Evolutionary conservation across 2,888 invertebrate species (phyloP).

Genomic region (Hybos culiciformis): DNA sequence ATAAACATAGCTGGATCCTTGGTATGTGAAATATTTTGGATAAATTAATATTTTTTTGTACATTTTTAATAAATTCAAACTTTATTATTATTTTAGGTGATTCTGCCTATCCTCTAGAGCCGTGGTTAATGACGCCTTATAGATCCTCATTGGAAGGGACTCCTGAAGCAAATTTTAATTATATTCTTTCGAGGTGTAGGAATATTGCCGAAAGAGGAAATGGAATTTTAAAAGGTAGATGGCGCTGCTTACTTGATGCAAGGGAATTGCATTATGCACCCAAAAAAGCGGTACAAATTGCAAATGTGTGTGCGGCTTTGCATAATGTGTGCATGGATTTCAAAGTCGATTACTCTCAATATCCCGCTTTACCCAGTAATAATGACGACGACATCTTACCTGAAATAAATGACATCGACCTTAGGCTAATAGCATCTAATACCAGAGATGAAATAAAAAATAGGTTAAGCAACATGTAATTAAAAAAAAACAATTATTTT

Average conservation of each 20-base stretch:
- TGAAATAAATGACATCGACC: too few species aligned
- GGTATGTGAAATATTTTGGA: background rate
- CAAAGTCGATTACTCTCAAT: too few species aligned
- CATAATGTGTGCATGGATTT: constrained; percentile 8
- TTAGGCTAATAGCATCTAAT: too few species aligned
- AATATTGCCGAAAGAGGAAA: constrained; percentile 8
- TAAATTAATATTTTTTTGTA: background rate
- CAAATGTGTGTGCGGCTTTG: constrained; percentile 7
- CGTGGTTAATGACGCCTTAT: constrained; percentile 9
- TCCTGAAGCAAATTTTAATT: constrained; percentile 6
- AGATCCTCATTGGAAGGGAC: background rate
- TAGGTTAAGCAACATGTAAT: too few species aligned
- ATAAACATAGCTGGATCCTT: background rate
- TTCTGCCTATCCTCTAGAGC: constrained; percentile 10
- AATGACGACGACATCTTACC: too few species aligned
- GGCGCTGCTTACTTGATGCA: constrained; percentile 6
- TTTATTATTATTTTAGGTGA: constrained; percentile 7
- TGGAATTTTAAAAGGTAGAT: constrained; percentile 7
- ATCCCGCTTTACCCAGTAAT: too few species aligned
- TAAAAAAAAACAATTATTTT: too few species aligned
- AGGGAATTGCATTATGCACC: constrained; percentile 8
- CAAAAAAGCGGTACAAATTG: constrained; percentile 6
- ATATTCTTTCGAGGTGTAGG: constrained; percentile 4
- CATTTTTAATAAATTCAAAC: background rate
- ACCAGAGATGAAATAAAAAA: too few species aligned